Conservation (phyloP, 2,888 invertebrate genomes). For the Pollenia labialis region DNA sequence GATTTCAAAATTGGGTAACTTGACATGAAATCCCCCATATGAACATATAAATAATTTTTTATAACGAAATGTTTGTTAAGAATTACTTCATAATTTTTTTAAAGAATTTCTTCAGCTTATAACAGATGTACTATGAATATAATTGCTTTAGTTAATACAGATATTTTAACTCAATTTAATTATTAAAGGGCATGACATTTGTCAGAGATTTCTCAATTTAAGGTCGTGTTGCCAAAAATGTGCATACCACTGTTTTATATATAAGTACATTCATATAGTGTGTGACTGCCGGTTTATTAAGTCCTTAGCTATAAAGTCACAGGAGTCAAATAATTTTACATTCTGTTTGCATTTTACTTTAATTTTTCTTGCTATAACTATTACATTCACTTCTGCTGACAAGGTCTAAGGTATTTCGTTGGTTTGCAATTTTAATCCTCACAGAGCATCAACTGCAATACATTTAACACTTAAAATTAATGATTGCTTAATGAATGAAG, state of each 20-base stretch:
- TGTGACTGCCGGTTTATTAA: slow-evolving; percentile 27
- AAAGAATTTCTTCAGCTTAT: no score
- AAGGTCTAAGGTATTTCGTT: slow-evolving; percentile 41
- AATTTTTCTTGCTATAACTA: slow-evolving; percentile 50
- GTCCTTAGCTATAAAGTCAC: slow-evolving; percentile 62
- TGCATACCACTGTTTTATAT: background rate
- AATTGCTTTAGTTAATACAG: no score
- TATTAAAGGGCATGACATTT: slow-evolving; percentile 18
- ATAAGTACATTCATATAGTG: background rate
- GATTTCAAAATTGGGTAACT: no score
- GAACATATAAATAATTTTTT: no score
- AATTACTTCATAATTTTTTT: no score
- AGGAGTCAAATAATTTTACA: slow-evolving; percentile 66
- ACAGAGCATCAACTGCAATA: slow-evolving; percentile 28
- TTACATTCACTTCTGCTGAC: slow-evolving; percentile 33
- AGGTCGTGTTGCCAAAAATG: background rate
- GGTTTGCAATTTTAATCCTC: slow-evolving; percentile 27
- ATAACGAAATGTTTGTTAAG: no score
- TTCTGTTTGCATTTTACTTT: slow-evolving; percentile 63
- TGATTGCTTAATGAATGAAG: slow-evolving; percentile 41
- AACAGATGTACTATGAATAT: no score
- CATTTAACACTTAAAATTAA: slow-evolving; percentile 40
- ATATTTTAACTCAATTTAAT: no score
- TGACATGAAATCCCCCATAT: no score
- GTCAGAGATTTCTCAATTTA: slow-evolving; percentile 20